These are phyloP conservation scores for Drosophila biarmipes DNA, from an alignment of 1,140 invertebrate genomes.

Conservation along the genomic window DNA sequence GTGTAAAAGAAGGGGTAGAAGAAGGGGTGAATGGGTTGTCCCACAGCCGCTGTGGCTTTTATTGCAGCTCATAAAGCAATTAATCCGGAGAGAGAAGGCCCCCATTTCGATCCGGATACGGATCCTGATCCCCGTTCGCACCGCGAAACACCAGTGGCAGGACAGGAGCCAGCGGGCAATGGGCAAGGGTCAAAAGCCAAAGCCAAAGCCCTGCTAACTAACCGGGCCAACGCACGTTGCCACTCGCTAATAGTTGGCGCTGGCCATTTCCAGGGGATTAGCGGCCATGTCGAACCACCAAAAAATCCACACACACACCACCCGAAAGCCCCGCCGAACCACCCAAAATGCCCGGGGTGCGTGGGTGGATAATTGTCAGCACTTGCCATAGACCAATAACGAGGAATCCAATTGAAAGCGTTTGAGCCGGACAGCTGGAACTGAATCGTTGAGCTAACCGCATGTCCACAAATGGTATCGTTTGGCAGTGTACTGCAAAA, in stretches of 20 bases:
- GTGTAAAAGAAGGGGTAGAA: no score
- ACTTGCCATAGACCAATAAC: constrained; percentile 55
- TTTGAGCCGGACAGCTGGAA: constrained; percentile 28
- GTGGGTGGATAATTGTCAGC: constrained; percentile 51
- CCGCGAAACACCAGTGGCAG: neutral
- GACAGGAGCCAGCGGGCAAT: neutral
- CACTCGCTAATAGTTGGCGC: constrained; percentile 63
- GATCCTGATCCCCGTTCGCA: neutral
- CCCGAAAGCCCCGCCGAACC: neutral
- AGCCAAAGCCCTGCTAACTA: constrained; percentile 49
- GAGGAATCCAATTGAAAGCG: constrained; percentile 59
- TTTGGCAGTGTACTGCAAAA: constrained; percentile 1
- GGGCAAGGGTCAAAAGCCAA: constrained; percentile 10
- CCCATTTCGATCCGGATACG: neutral
- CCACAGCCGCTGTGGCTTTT: constrained; percentile 46
- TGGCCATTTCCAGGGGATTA: constrained; percentile 66
- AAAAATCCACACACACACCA: constrained; percentile 1
- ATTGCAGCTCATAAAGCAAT: constrained; percentile 81
- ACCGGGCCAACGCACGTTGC: constrained; percentile 17
- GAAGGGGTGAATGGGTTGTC: no score
- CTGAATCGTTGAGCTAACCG: constrained; percentile 17
- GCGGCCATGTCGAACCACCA: constrained; percentile 35
- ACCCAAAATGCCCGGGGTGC: neutral
- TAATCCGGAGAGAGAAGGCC: constrained; percentile 42
- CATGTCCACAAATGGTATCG: constrained; percentile 37